Conservation (phyloP, 2,797 vertebrate genomes). For the Mycteria americana region DNA sequence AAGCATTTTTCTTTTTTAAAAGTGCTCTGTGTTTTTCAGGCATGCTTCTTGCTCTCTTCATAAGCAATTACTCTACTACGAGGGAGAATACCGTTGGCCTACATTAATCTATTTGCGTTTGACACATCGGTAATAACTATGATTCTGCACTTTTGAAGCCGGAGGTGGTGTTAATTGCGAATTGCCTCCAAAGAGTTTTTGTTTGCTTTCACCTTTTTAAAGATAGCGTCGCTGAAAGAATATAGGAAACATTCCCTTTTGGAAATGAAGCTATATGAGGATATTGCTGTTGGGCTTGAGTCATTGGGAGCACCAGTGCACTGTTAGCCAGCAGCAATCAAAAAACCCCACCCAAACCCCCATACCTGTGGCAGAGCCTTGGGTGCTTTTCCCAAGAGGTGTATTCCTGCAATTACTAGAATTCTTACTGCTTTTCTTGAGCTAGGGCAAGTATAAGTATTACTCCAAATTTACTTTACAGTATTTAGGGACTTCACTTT, state of each 20-base stretch:
- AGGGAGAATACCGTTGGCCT: not conserved
- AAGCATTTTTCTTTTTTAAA: not conserved
- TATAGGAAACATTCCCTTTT: not conserved
- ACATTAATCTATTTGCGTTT: not conserved
- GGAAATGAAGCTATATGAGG: not conserved
- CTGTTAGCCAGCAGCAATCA: not conserved
- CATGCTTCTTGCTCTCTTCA: not conserved
- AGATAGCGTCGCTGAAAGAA: not conserved
- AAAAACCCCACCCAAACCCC: not conserved
- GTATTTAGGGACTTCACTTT: not conserved
- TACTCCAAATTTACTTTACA: not conserved
- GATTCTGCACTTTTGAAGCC: slow-evolving; percentile 6
- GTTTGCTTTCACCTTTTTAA: not conserved
- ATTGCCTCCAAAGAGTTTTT: not conserved
- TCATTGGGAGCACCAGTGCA: not conserved
- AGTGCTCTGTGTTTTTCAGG: not conserved
- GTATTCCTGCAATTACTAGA: not conserved
- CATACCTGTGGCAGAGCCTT: not conserved
- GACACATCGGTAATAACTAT: not conserved
- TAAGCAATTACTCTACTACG: not conserved
- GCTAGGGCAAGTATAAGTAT: not conserved
- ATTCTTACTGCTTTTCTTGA: not conserved
- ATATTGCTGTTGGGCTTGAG: not conserved
- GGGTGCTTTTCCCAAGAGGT: not conserved
- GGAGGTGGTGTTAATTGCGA: not conserved